A percentile compares a stretch with the other conserved stretches of the same genome.
These are phyloP conservation scores for Tetramorium simillimum DNA, from an alignment of 1,140 invertebrate genomes.

Conservation along the genomic window DNA sequence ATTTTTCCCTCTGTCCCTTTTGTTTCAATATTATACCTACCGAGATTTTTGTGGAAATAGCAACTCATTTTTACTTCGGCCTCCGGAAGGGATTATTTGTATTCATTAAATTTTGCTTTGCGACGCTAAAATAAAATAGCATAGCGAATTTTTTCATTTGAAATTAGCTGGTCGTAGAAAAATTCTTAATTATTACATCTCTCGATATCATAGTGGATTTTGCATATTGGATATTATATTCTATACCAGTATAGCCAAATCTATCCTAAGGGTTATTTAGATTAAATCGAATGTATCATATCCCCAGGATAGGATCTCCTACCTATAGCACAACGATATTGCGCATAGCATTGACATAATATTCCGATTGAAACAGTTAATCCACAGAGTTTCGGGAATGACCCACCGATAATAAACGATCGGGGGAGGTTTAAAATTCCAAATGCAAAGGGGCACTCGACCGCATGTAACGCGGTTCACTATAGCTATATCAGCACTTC, in stretches of 20 bases:
- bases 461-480: slow-evolving; percentile 40
- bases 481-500: slow-evolving; percentile 35
- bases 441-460: slow-evolving; percentile 8
- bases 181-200: slow-evolving; percentile 19
- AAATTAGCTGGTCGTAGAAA: neutral
- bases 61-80: slow-evolving; percentile 8
- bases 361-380: slow-evolving; percentile 26
- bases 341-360: neutral
- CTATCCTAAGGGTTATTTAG: slow-evolving; percentile 38
- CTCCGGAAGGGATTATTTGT: slow-evolving; percentile 50
- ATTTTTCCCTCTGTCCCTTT: neutral
- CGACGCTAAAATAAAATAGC: slow-evolving; percentile 13
- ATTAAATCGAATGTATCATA: slow-evolving; percentile 29
- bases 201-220: slow-evolving; percentile 13
- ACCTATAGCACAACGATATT: neutral
- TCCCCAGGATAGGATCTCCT: neutral
- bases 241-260: neutral
- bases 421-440: slow-evolving; percentile 45
- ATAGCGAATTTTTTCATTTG: slow-evolving; percentile 33
- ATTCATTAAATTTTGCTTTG: slow-evolving; percentile 51
- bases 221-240: slow-evolving; percentile 3
- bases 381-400: neutral
- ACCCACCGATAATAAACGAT: slow-evolving; percentile 35
- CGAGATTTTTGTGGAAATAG: slow-evolving; percentile 44
- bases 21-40: slow-evolving; percentile 16